These are phyloP conservation scores for Lanius ludovicianus DNA, from an alignment of 2,113 vertebrate species.

Conservation along the genomic window DNA sequence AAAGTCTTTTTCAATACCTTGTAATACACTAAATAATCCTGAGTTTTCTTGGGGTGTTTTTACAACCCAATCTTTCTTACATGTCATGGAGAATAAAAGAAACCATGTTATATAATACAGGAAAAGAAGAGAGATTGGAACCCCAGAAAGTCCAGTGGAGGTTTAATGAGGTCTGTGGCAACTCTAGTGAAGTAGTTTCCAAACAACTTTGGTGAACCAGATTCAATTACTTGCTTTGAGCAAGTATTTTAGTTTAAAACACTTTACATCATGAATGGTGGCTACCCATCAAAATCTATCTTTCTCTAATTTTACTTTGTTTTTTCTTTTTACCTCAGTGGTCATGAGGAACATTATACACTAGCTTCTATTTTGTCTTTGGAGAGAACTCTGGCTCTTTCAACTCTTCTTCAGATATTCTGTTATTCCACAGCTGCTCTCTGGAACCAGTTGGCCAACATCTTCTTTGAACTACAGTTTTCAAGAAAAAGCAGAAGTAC, in stretches of 20 bases:
- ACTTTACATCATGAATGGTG: fast-evolving
- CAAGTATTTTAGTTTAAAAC: background rate
- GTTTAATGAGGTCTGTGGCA: background rate
- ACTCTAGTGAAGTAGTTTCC: background rate
- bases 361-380: background rate
- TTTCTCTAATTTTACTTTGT: background rate
- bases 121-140: background rate
- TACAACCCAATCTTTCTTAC: background rate
- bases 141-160: background rate
- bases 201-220: background rate
- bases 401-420: background rate
- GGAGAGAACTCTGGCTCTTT: background rate
- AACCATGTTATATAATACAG: background rate
- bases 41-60: background rate
- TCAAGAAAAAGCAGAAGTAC: background rate
- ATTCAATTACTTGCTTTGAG: background rate
- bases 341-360: background rate
- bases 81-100: background rate
- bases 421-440: background rate
- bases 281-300: background rate
- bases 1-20: background rate
- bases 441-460: background rate
- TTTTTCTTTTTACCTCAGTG: background rate
- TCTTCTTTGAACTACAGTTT: background rate
- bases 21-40: background rate